These are phyloP conservation scores for Alethe diademata DNA, from an alignment of 2,113 vertebrate species.

Conservation along the genomic window DNA sequence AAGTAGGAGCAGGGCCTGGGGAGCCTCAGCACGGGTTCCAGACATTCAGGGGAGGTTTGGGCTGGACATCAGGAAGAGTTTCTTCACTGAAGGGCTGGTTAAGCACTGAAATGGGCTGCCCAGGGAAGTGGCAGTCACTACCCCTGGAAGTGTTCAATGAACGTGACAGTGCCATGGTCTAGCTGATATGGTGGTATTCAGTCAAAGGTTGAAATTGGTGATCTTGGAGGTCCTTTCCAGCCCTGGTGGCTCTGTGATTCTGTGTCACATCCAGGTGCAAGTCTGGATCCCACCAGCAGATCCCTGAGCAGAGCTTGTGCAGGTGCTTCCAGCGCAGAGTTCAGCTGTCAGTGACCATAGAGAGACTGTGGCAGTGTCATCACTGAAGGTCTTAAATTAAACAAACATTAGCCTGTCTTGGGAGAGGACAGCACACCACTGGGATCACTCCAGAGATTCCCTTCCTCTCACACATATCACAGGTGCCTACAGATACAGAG, in stretches of 20 bases:
- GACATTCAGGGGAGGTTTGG: neutral
- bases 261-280: neutral
- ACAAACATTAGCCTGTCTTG: neutral
- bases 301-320: neutral
- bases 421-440: neutral
- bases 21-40: neutral
- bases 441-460: neutral
- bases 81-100: neutral
- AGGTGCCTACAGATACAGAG: neutral
- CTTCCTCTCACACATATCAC: neutral
- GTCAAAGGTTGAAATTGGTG: neutral
- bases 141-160: neutral
- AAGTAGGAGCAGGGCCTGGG: neutral
- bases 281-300: neutral
- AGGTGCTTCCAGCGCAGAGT: neutral
- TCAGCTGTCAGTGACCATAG: rapidly evolving
- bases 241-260: neutral
- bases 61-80: neutral
- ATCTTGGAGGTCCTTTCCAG: neutral
- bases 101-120: neutral
- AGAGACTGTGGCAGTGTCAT: neutral
- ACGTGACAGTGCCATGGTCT: neutral
- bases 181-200: neutral
- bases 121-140: neutral
- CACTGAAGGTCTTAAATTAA: neutral